Percentiles rank a stretch among this genome's conserved stretches.
phyloP scores from a whole-genome alignment of 1,140 invertebrate species.

The Achroia grisella region DNA sequence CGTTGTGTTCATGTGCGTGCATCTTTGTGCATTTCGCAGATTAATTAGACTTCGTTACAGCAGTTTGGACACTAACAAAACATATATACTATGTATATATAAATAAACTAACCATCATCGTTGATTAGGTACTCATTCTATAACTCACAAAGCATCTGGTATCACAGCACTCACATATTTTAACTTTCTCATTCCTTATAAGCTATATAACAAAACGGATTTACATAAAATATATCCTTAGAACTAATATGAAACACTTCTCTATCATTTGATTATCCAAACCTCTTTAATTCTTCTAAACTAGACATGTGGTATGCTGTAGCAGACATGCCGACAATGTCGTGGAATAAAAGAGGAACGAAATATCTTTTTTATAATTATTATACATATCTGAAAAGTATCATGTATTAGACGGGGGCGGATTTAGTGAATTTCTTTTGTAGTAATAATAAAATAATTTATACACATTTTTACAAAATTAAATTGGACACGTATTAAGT shows the following conservation, averaged over 20 bases:
- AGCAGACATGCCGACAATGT: too few relatives aligned
- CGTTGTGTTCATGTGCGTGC: slow-evolving; percentile 7
- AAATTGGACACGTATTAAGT: slow-evolving; percentile 1
- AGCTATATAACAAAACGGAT: slow-evolving; percentile 41
- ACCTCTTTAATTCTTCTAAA: slow-evolving; percentile 7
- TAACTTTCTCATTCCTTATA: slow-evolving; percentile 40
- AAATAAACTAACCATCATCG: slow-evolving; percentile 15
- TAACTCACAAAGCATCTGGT: slow-evolving; percentile 42
- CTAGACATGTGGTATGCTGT: too few relatives aligned
- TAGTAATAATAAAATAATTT: not conserved
- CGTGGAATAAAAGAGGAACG: not conserved
- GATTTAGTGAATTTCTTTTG: not conserved
- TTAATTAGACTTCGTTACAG: slow-evolving; percentile 1
- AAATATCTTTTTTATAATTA: not conserved
- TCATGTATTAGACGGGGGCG: not conserved
- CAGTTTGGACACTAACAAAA: not conserved
- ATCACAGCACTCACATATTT: slow-evolving; percentile 60
- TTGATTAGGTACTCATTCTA: slow-evolving; percentile 29
- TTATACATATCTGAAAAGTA: not conserved
- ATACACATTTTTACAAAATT: slow-evolving; percentile 1
- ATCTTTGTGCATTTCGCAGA: slow-evolving; percentile 8
- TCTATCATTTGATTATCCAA: slow-evolving; percentile 2
- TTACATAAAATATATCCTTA: slow-evolving; percentile 34
- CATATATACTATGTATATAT: not conserved
- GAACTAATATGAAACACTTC: slow-evolving; percentile 34